Conservation (phyloP, 1,140 invertebrate genomes). For the Galendromus occidentalis region DNA sequence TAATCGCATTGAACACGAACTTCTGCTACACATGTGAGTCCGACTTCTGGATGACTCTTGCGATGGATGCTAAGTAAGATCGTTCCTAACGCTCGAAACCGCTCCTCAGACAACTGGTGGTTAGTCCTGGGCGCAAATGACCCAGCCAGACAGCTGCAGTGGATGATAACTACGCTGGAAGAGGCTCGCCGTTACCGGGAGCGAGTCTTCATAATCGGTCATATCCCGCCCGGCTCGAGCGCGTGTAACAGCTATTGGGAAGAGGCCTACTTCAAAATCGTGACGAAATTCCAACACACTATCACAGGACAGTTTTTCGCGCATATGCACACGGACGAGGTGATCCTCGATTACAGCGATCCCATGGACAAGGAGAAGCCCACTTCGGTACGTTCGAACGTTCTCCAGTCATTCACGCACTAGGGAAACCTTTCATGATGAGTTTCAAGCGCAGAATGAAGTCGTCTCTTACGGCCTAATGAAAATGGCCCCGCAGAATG, state of each 20-base stretch:
- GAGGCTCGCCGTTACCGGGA: slow-evolving; percentile 29
- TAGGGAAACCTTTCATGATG: no score
- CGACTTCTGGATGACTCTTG: neutral
- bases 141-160: slow-evolving; percentile 47
- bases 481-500: no score
- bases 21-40: slow-evolving; percentile 48
- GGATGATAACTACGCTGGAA: slow-evolving; percentile 46
- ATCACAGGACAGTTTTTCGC: slow-evolving; percentile 85
- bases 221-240: slow-evolving; percentile 82
- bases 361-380: neutral
- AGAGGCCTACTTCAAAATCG: slow-evolving; percentile 68
- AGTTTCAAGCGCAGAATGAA: no score
- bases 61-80: neutral
- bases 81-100: no score
- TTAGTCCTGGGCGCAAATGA: slow-evolving; percentile 33
- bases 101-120: slow-evolving; percentile 21
- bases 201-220: slow-evolving; percentile 78
- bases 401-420: neutral
- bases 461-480: no score
- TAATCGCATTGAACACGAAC: slow-evolving; percentile 52
- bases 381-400: neutral
- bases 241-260: slow-evolving; percentile 81
- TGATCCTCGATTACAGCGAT: slow-evolving; percentile 25
- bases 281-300: slow-evolving; percentile 52
- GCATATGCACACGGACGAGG: slow-evolving; percentile 84